Conservation (phyloP, 2,888 invertebrate species). For the Theretra japonica region DNA sequence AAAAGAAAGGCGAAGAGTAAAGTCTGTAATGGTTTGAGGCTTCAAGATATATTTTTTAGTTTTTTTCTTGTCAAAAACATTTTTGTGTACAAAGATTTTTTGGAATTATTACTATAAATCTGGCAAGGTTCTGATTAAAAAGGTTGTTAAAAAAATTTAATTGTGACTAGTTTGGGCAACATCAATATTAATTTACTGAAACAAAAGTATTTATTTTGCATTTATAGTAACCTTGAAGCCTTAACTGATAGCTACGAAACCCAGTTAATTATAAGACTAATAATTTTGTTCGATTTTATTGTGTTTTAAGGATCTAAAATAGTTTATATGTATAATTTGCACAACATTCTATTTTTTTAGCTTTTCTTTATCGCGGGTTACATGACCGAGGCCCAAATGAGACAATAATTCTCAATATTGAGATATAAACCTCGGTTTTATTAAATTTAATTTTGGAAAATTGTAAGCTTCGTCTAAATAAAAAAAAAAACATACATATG, state of each 20-base stretch:
- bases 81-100: neutral
- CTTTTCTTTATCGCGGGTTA: neutral
- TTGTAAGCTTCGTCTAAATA: neutral
- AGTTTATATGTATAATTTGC: neutral
- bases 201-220: neutral
- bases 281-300: neutral
- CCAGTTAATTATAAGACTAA: slow-evolving; percentile 21
- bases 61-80: neutral
- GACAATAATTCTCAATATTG: slow-evolving; percentile 11
- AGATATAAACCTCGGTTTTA: neutral
- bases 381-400: neutral
- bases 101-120: neutral
- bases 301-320: neutral
- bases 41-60: neutral
- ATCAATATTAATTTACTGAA: too few species aligned
- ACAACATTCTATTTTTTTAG: slow-evolving; percentile 12
- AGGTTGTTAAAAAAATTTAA: too few species aligned
- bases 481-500: neutral
- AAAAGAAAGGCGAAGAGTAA: neutral
- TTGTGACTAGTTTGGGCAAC: too few species aligned
- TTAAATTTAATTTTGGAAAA: neutral
- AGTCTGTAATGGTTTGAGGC: slow-evolving; percentile 18
- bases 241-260: neutral
- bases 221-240: slow-evolving; percentile 8
- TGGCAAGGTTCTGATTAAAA: neutral